These are phyloP conservation scores for Tapera naevia DNA, from an alignment of 2,797 vertebrate species.

Conservation along the genomic window DNA sequence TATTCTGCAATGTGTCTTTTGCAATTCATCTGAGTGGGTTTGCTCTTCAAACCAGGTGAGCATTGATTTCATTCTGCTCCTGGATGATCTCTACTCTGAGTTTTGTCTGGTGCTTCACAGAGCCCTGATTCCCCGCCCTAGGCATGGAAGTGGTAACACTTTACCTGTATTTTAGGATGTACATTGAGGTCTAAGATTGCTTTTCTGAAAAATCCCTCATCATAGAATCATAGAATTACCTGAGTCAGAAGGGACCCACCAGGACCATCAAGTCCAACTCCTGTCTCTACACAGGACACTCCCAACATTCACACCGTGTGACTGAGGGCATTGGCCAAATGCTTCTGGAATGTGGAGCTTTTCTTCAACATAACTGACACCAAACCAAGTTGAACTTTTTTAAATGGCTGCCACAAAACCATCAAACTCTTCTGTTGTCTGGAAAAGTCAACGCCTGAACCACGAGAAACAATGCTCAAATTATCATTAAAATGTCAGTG, in stretches of 20 bases:
- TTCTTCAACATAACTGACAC: not conserved
- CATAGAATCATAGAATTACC: too few relatives aligned
- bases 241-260: too few relatives aligned
- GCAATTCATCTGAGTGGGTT: not conserved
- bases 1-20: not conserved
- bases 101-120: not conserved
- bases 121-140: not conserved
- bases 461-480: not conserved
- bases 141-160: not conserved
- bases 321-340: too few relatives aligned
- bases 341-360: conserved; percentile 6
- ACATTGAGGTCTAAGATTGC: not conserved
- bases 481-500: not conserved
- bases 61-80: not conserved
- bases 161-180: not conserved
- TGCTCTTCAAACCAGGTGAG: not conserved
- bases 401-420: not conserved
- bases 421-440: not conserved
- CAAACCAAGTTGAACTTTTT: not conserved
- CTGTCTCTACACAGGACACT: too few relatives aligned
- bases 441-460: not conserved
- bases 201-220: conserved; percentile 4
- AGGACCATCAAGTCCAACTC: too few relatives aligned
- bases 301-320: too few relatives aligned
- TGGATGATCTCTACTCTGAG: not conserved